Evolutionary conservation across 2,888 invertebrate genomes (phyloP).

Genomic region (Calameuta idolon): DNA sequence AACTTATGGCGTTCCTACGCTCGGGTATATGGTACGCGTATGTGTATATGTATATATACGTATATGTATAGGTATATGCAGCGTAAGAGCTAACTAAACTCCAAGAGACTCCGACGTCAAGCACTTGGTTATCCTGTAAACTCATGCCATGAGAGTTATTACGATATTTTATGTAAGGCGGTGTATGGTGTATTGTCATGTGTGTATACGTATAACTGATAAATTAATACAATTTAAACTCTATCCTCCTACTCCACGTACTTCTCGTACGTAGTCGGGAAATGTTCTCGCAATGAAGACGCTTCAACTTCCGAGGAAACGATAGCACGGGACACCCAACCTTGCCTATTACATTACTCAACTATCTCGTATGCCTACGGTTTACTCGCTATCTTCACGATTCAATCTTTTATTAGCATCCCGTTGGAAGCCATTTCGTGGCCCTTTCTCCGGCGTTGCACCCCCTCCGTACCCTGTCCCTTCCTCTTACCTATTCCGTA

Average conservation of each 20-base stretch:
- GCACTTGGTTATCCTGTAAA: not conserved
- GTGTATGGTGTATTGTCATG: not conserved
- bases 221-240: not conserved
- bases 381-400: conserved; percentile 25
- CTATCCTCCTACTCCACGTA: not conserved
- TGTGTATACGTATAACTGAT: not conserved
- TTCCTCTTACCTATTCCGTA: conserved; percentile 16
- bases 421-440: conserved; percentile 61
- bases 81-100: not conserved
- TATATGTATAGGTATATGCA: not conserved
- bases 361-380: not conserved
- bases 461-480: conserved; percentile 42
- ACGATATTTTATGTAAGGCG: not conserved
- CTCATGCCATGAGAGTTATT: not conserved
- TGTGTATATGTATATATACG: too few relatives aligned
- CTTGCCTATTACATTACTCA: not conserved
- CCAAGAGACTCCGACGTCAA: not conserved
- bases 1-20: not conserved
- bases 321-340: not conserved
- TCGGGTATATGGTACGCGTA: not conserved
- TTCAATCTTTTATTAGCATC: conserved; percentile 65
- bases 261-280: not conserved
- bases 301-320: not conserved
- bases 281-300: not conserved
- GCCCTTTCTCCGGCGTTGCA: conserved; percentile 49